Evolutionary conservation across 2,888 invertebrate species (phyloP), one percentile per base, ranked within the genome.

Genomic region (Pandemis heparana): DNA sequence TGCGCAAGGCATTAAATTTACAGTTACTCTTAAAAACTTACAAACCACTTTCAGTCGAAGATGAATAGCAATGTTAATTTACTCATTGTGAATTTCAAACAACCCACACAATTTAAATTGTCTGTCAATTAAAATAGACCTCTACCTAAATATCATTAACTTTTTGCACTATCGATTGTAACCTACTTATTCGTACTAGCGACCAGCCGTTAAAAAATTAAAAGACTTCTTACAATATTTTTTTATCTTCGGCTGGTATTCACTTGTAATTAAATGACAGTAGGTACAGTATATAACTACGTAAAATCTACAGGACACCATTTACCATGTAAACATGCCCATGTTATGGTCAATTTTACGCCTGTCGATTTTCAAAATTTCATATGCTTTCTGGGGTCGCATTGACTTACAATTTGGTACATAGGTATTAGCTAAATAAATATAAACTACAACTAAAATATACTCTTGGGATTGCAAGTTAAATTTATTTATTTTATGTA

Each of bases 141-240:
- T 53, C 60, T 66, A 71, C 41, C 61, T 16, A 71, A 66, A 71
- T 61, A 66, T 16, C 51, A 43, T 71, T 60, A 61, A 66, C 48
- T 65, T 71, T 69, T 61, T 66, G 61, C 41, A 53, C 53, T 51
- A 51, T 16, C 51, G n/a, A 51, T 51, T 51, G 16, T n/a, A 46
- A 9, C 4, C 41, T 41, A 8, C 10, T 2, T 39, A 39, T 39
- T 41, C 41, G 10, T 41, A 41, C 41, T 8, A 41, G 1, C 48
- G 12, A 14, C 48, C 14, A 48, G n/a, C 14, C n/a, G 48, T 14
- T 2, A 48, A 48, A n/a, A 48, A 14, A 48, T n/a, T 14, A 14
- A 14, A 4, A 10, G 41, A 7, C 12, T 48, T 48, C n/a, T 48
- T 48, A 14, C n/a, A 48, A 12, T 5, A 3, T 48, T 48, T 32